Base-by-base conservation (phyloP, 1,140 invertebrate species). In the Drusus annulatus region DNA sequence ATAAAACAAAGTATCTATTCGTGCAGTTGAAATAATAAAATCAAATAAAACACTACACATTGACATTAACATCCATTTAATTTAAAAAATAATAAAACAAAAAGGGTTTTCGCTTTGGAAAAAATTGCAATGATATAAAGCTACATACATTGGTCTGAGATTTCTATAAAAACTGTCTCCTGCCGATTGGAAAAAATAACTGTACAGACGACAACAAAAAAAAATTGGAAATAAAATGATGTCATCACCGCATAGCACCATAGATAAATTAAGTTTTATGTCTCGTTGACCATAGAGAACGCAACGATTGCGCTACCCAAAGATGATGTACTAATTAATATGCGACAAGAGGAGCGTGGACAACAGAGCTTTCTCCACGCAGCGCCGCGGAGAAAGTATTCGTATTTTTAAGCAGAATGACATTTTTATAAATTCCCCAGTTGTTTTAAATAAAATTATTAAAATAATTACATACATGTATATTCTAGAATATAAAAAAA, bases 31-130 rank as follows among this genome's bases (percentile, higher is more conserved):
- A 17, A 7, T 54, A 54, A 16, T 54, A 54, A 54, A 54, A 54
- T 31, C n/a, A 65, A 65, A 65, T 65, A 31, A 65, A 65, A 65
- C 23, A 31, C 62, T 65, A 65, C 17, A 28, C 15, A 28, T 65
- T 65, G 62, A 65, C 62, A 65, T 65, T 28, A 65, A 62, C 13
- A 65, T 65, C 62, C 62, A 31, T 65, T 65, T 62, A 62, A 62
- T 62, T 65, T 19, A 19, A 31, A 65, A 65, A 28, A 31, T 31
- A 65, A 65, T 65, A 28, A 23, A 65, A 65, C 62, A 65, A 65
- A 65, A 62, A 62, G 23, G 17, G 23, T 23, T 23, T 62, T 13
- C 17, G 7, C 10, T 28, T 65, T 28, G n/a, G 0, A n/a, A n/a
- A 28, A 65, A 65, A 28, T 28, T 13, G 25, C 21, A 65, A 28